Percentiles rank a stretch among this genome's conserved stretches.
phyloP scores from a whole-genome alignment of 2,888 invertebrate species.

The Xanthia icteritia region DNA sequence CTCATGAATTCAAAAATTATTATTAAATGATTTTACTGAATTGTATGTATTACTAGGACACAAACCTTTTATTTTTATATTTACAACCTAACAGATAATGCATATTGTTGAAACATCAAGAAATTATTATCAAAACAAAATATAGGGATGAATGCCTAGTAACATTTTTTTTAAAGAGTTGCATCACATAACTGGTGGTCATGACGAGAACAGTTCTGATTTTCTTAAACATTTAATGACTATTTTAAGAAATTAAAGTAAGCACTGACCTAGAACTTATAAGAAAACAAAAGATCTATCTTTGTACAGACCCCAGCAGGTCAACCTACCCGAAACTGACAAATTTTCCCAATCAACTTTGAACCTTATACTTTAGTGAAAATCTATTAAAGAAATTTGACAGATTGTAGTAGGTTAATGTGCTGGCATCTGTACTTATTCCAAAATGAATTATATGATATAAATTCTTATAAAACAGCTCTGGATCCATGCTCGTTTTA shows the following conservation, averaged over 20 bases:
- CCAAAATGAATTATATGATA: not conserved
- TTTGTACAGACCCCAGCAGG: too few species aligned
- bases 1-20: slow-evolving; percentile 34
- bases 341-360: too few species aligned
- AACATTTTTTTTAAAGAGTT: not conserved
- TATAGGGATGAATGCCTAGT: slow-evolving; percentile 22
- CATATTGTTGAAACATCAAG: not conserved
- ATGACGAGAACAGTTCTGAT: slow-evolving; percentile 34
- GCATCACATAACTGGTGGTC: slow-evolving; percentile 22
- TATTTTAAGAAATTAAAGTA: slow-evolving; percentile 47
- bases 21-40: slow-evolving; percentile 13
- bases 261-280: slow-evolving; percentile 51
- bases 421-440: too few species aligned
- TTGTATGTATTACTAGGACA: slow-evolving; percentile 29
- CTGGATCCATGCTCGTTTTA: slow-evolving; percentile 41
- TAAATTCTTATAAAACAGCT: slow-evolving; percentile 5
- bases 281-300: not conserved
- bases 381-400: too few species aligned
- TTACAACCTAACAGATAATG: slow-evolving; percentile 47
- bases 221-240: slow-evolving; percentile 62
- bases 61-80: slow-evolving; percentile 41
- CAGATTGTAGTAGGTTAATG: too few species aligned
- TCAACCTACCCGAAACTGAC: too few species aligned
- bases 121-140: slow-evolving; percentile 13
- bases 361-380: too few species aligned